Evolutionary conservation across 2,797 vertebrate genomes (phyloP).

Genomic region (Micrastur ruficollis): DNA sequence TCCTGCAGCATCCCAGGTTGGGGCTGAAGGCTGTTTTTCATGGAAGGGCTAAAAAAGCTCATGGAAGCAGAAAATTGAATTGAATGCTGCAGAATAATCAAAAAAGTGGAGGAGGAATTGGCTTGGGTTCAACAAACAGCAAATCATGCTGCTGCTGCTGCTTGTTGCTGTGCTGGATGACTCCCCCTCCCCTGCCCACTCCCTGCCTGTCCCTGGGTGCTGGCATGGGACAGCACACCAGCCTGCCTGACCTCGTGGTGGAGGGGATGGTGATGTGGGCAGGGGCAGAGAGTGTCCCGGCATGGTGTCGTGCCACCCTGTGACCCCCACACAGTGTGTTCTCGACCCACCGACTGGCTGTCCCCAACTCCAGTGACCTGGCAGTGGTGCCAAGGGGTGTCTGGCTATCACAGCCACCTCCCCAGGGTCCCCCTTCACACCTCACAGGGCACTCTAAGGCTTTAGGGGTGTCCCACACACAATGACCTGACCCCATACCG

Average conservation of each 20-base stretch:
- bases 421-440: background rate
- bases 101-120: background rate
- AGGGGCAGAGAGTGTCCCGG: background rate
- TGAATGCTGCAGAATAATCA: background rate
- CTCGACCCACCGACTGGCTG: background rate
- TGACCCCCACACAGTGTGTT: background rate
- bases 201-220: background rate
- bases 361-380: too few species aligned
- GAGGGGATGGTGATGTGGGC: background rate
- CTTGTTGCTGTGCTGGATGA: background rate
- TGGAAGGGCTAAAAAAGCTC: background rate
- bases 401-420: background rate
- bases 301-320: background rate
- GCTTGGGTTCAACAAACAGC: fast-evolving
- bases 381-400: too few species aligned
- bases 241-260: too few species aligned
- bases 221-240: background rate
- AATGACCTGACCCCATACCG: background rate
- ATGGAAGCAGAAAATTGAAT: fast-evolving
- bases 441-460: background rate
- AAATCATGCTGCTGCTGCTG: fast-evolving
- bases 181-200: background rate
- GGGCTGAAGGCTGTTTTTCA: too few species aligned
- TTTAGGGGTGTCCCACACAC: fast-evolving
- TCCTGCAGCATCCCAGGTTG: fast-evolving